Percentiles rank a stretch among this genome's conserved stretches.
Conservation (phyloP, 2,888 invertebrate species). For the Leptopilina drosophilae region DNA sequence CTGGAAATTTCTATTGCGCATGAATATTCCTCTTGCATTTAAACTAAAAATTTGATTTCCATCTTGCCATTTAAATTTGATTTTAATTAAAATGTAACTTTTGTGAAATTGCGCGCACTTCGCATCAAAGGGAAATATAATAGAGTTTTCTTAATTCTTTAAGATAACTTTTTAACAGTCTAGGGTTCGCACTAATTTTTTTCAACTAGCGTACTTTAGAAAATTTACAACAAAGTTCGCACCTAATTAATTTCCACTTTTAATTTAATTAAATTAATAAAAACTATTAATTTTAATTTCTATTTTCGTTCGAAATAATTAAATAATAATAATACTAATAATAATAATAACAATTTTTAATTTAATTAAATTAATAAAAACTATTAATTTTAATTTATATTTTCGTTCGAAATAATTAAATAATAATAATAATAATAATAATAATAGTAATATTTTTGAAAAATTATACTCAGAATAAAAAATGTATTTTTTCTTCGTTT, state of each 20-base stretch:
- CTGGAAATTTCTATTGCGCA: not conserved
- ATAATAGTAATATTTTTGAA: too few relatives aligned
- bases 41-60: slow-evolving; percentile 3
- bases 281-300: too few relatives aligned
- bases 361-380: not conserved
- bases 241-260: not conserved
- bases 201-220: not conserved
- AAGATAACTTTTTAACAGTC: not conserved
- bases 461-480: too few relatives aligned
- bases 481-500: too few relatives aligned
- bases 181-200: not conserved
- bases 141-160: not conserved
- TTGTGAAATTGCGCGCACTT: not conserved
- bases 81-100: slow-evolving; percentile 8
- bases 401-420: too few relatives aligned
- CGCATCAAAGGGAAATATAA: not conserved
- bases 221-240: not conserved
- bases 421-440: too few relatives aligned
- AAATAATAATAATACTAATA: too few relatives aligned
- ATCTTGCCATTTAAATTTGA: not conserved
- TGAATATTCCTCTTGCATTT: not conserved
- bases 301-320: too few relatives aligned
- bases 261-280: not conserved
- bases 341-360: too few relatives aligned
- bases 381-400: too few relatives aligned